Percentiles rank a stretch among this genome's conserved stretches.
Conservation (phyloP, 2,888 invertebrate genomes). For the Cyrtodaria siliqua region DNA sequence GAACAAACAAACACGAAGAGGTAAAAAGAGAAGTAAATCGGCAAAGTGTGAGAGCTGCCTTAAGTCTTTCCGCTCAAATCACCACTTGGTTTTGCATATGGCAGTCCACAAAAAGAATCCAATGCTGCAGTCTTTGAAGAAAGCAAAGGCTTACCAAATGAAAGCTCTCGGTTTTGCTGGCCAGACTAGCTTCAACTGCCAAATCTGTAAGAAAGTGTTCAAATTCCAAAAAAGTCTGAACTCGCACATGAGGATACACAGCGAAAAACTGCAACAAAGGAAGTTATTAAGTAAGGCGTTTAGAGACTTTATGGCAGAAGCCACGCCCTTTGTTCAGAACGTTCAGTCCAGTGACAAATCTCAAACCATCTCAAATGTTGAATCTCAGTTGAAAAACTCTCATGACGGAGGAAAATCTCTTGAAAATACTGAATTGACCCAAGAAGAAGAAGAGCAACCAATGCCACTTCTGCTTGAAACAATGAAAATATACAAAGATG, state of each 20-base stretch:
- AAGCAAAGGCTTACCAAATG: conserved; percentile 59
- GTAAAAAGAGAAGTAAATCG: conserved; percentile 37
- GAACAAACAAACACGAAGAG: conserved; percentile 7
- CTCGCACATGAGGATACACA: conserved; percentile 62
- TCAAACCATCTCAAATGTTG: neutral
- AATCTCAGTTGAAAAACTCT: neutral
- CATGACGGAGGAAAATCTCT: neutral
- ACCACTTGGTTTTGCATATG: conserved; percentile 61
- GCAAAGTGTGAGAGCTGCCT: conserved; percentile 61
- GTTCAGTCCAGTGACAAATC: no score
- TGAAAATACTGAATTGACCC: neutral
- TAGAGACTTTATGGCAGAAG: conserved; percentile 54
- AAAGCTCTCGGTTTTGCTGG: conserved; percentile 42
- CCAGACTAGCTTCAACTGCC: conserved; percentile 45
- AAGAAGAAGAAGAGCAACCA: neutral
- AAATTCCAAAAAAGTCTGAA: conserved; percentile 63
- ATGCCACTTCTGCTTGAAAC: neutral
- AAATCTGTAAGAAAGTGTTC: conserved; percentile 57
- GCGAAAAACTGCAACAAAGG: conserved; percentile 53
- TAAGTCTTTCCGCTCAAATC: conserved; percentile 54
- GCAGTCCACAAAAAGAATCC: conserved; percentile 56
- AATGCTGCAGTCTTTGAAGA: conserved; percentile 49
- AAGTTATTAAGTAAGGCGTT: conserved; percentile 51
- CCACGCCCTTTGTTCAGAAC: conserved; percentile 6
- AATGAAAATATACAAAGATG: neutral